phyloP scores from a whole-genome alignment of 2,888 invertebrate genomes.

The Pecten maximus region DNA sequence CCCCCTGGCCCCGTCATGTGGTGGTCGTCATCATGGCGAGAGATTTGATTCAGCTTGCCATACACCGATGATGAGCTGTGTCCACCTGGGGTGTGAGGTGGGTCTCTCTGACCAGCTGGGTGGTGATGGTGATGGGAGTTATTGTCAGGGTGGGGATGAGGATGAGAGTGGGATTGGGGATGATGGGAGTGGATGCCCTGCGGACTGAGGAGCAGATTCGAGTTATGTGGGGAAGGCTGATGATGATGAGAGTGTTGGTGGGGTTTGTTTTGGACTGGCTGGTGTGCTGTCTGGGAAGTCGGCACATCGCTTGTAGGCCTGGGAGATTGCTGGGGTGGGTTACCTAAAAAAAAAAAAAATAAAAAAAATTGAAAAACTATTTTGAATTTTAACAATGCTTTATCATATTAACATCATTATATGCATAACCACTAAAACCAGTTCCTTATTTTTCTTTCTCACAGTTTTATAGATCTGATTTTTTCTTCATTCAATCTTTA shows the following conservation, averaged over 20 bases:
- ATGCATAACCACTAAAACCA: no score
- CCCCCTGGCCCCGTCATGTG: constrained; percentile 43
- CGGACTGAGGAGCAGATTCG: constrained; percentile 41
- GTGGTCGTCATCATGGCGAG: neutral
- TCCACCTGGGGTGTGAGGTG: neutral
- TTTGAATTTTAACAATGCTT: no score
- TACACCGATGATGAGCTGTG: constrained; percentile 45
- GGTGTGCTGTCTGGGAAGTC: neutral
- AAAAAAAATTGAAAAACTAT: no score
- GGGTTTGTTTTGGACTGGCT: constrained; percentile 16
- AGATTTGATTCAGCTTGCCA: constrained; percentile 37
- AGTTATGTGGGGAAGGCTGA: constrained; percentile 38
- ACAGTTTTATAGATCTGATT: no score
- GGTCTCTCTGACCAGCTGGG: constrained; percentile 37
- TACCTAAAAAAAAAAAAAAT: constrained; percentile 36
- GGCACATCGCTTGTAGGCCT: constrained; percentile 39
- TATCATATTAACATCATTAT: no score
- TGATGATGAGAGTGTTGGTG: constrained; percentile 51
- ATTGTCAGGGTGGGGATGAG: neutral
- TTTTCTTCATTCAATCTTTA: no score
- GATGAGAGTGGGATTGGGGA: neutral
- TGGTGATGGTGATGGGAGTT: neutral
- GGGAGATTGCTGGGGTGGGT: constrained; percentile 51
- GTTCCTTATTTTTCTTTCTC: no score
- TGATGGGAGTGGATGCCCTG: neutral